These are phyloP conservation scores for Oxyteleia sp. DNA, from an alignment of 2,888 invertebrate species.

Conservation along the genomic window DNA sequence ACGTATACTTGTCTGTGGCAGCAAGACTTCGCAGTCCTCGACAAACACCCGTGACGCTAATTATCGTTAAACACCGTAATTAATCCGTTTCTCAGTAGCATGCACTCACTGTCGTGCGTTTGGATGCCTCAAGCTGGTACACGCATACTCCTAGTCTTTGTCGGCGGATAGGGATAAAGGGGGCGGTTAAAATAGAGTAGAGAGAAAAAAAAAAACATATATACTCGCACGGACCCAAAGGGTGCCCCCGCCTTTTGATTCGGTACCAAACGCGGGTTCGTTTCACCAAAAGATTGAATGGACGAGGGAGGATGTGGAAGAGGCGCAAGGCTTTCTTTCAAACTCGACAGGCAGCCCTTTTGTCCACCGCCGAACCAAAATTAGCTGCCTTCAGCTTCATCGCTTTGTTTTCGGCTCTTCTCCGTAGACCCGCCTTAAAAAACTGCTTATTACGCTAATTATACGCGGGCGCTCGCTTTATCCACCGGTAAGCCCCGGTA, in stretches of 20 bases:
- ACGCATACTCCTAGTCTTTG: constrained; percentile 79
- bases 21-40: constrained; percentile 53
- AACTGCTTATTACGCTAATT: constrained; percentile 87
- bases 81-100: constrained; percentile 82
- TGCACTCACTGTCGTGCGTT: constrained; percentile 64
- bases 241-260: constrained; percentile 84
- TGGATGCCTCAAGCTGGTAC: constrained; percentile 72
- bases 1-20: constrained; percentile 33
- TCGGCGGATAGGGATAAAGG: constrained; percentile 76
- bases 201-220: too few species aligned
- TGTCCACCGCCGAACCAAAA: constrained; percentile 83
- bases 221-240: constrained; percentile 79
- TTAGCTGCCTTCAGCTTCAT: constrained; percentile 84
- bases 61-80: constrained; percentile 84
- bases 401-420: constrained; percentile 85
- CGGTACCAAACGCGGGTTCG: constrained; percentile 78
- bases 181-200: constrained; percentile 72
- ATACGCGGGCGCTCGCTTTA: constrained; percentile 81
- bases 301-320: constrained; percentile 85
- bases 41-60: constrained; percentile 77
- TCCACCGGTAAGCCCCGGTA: constrained; percentile 72
- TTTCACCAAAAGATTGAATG: constrained; percentile 81
- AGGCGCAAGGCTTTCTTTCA: constrained; percentile 77
- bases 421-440: constrained; percentile 82
- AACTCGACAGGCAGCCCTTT: constrained; percentile 79